phyloP scores from a whole-genome alignment of 30 jellyfish, hydroid and myxozoan genomes.

The Catostylus mosaicus region DNA sequence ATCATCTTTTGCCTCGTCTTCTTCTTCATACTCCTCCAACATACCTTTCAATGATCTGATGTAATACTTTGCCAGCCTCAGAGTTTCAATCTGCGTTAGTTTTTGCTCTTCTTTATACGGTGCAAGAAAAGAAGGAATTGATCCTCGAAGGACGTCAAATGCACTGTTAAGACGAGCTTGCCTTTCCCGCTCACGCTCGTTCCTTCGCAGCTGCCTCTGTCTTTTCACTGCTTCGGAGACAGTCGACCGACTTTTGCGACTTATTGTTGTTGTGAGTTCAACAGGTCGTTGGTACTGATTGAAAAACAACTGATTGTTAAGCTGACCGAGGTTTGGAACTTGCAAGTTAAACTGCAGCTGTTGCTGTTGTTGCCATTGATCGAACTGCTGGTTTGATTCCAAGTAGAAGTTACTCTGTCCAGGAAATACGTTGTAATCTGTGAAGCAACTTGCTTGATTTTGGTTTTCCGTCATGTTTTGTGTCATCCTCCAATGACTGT shows the following conservation, averaged over 20 bases:
- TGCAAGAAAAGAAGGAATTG: constrained; percentile 91
- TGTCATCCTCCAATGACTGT: constrained; percentile 36
- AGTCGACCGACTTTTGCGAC: constrained; percentile 14
- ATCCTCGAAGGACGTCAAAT: constrained; percentile 92
- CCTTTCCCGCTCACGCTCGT: constrained; percentile 98
- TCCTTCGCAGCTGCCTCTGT: constrained; percentile 94
- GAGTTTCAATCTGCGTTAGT: constrained; percentile 97
- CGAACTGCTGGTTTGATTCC: constrained; percentile 26
- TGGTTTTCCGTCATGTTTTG: background rate
- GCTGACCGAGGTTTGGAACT: constrained; percentile 10
- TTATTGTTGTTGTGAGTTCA: constrained; percentile 18
- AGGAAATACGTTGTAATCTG: constrained; percentile 8
- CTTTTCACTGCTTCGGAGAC: constrained; percentile 62
- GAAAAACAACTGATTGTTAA: background rate
- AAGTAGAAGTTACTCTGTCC: constrained; percentile 30
- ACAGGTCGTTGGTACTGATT: constrained; percentile 27
- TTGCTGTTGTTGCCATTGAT: constrained; percentile 15
- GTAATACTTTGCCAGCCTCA: constrained; percentile 95
- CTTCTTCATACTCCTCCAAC: constrained; percentile 71
- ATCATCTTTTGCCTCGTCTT: constrained; percentile 15
- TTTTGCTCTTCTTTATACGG: constrained; percentile 96
- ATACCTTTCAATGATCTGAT: constrained; percentile 84
- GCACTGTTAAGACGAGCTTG: constrained; percentile 97
- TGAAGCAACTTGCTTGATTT: constrained; percentile 6
- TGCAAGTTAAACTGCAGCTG: constrained; percentile 14